These are phyloP conservation scores for Tetragonula carbonaria DNA, from an alignment of 2,888 invertebrate species.

Conservation along the genomic window DNA sequence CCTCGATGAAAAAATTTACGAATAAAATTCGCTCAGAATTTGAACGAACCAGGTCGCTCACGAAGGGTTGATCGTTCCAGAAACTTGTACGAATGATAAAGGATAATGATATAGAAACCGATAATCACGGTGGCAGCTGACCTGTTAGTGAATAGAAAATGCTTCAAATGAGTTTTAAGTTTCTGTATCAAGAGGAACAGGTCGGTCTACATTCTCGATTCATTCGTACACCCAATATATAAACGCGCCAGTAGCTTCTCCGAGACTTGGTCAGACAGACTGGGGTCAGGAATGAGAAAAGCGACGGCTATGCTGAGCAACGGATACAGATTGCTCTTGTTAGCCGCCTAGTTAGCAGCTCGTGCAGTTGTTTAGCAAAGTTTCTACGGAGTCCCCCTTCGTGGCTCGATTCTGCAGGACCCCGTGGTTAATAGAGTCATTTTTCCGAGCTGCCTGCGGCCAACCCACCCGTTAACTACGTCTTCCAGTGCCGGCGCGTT, in stretches of 20 bases:
- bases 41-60: no score
- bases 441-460: slow-evolving; percentile 77
- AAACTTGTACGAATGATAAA: no score
- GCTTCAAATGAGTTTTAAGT: background rate
- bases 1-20: no score
- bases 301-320: slow-evolving; percentile 44
- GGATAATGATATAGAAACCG: no score
- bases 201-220: background rate
- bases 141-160: no score
- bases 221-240: background rate
- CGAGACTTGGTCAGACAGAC: background rate
- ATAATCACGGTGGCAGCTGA: no score
- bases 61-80: no score
- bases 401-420: slow-evolving; percentile 59
- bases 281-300: slow-evolving; percentile 41
- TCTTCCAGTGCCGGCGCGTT: slow-evolving; percentile 75
- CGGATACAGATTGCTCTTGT: slow-evolving; percentile 81
- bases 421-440: slow-evolving; percentile 82
- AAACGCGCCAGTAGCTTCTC: background rate
- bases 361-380: slow-evolving; percentile 75
- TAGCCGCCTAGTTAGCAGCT: slow-evolving; percentile 81
- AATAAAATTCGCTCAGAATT: no score
- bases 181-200: background rate
- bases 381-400: slow-evolving; percentile 74
- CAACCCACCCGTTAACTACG: slow-evolving; percentile 70